phyloP scores from a whole-genome alignment of 1,140 invertebrate species.

The Trichonephila clavipes region DNA sequence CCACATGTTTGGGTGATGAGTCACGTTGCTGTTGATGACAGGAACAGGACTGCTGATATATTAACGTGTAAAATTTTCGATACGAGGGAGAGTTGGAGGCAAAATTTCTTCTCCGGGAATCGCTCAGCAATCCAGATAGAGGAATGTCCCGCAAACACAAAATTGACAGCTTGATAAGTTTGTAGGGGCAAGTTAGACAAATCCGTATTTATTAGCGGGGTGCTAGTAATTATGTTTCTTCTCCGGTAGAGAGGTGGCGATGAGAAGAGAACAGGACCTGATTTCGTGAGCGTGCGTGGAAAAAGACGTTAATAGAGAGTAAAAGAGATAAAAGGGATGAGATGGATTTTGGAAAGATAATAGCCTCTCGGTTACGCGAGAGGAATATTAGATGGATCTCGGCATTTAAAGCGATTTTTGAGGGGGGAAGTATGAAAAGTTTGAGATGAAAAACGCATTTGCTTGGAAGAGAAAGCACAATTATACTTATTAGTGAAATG shows the following conservation, averaged over 20 bases:
- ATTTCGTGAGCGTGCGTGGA: background rate
- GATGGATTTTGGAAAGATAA: background rate
- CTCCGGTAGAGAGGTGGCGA: no score
- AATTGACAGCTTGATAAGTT: constrained; percentile 38
- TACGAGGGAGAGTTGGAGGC: background rate
- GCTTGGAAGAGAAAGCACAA: no score
- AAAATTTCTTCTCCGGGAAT: background rate
- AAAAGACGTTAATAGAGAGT: background rate
- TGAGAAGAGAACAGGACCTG: no score
- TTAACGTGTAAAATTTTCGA: constrained; percentile 18
- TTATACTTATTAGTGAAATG: no score
- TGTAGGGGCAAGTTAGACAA: background rate
- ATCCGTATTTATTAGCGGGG: background rate
- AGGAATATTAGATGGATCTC: background rate
- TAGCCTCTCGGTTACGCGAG: background rate
- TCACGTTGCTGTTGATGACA: background rate
- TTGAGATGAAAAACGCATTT: no score
- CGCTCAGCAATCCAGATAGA: background rate
- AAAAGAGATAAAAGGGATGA: background rate
- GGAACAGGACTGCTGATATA: constrained; percentile 12
- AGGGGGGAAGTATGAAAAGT: no score
- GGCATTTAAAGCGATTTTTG: background rate
- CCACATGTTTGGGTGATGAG: constrained; percentile 10
- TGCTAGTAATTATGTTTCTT: background rate
- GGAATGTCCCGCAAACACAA: background rate